Base-by-base conservation (phyloP, 2,888 invertebrate genomes). In the Mimumesa dahlbomi region DNA sequence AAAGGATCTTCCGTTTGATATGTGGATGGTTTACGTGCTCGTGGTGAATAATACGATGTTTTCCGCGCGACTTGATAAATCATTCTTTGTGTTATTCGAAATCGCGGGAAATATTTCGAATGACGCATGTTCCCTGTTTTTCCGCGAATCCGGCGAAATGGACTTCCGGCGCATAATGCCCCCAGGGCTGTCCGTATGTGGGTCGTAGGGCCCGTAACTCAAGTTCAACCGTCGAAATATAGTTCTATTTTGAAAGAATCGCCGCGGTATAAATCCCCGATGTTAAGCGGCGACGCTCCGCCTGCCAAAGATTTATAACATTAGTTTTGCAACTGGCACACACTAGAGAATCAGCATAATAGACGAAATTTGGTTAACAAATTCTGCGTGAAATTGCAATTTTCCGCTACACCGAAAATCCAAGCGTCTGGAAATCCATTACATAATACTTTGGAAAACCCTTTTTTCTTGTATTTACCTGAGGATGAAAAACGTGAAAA, bases 171-270 rank as follows among this genome's bases (percentile, higher is more conserved):
- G 40, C 50, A 56, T 64, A 68, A 62, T 63, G 46, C 59, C 46
- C 45, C 38, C n/a, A n/a, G n/a, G n/a, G n/a, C n/a, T n/a, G n/a
- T 13, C 57, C 45, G 59, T 62, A 77, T 75, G 72, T 75, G 64
- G 77, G 78, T 76, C 78, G 72, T 66, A 68, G 66, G 66, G 70
- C 72, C 73, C 79, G 66, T 82, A 75, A 80, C 73, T 82, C 79
- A 82, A 76, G 77, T 73, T 82, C 73, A n/a, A 73, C 74, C 68
- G 66, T 77, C 77, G 71, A 79, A 81, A 83, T 82, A 79, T 77
- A 72, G 74, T 77, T 77, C 73, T 77, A 82, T 82, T 82, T 80
- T 81, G 73, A 67, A 82, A 72, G 68, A 72, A 69, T 73, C 61
- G 63, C 77, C 53, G 53, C 73, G 75, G 75, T 75, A 75, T 79